Base-by-base conservation (phyloP, 1,140 invertebrate genomes). In the Lordiphosa stackelbergi region DNA sequence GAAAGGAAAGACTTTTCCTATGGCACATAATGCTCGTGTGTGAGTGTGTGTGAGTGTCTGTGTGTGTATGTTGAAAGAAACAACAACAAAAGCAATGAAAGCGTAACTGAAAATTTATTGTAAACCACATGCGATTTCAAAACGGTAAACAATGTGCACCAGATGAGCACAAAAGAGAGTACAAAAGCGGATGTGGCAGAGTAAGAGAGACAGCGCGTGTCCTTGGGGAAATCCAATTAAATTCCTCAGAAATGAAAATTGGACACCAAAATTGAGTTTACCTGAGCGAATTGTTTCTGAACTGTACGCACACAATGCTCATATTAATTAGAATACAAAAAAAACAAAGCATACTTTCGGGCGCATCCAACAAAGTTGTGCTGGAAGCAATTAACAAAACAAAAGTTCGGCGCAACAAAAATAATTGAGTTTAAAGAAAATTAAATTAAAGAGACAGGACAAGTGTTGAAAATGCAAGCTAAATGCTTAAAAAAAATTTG, bases 101-200 rank as follows among this genome's bases (percentile, higher is more conserved):
- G 47, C 54, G 63, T 53, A 75, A 74, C 72, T 66, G 66, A 53
- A 74, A 70, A 75, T 70, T 74, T 74, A 70, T 74, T 74, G 66
- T 74, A 65, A 70, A 45, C 72, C 72, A 75, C 61, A 73, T 75
- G 53, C 66, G 43, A 74, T 70, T 74, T 58, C 53, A 61, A 75
- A 74, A 62, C 40, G 66, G 61, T 73, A 70, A 74, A 71, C 72
- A 74, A 74, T 70, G 53, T 66, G 52, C 55, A 64, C 19, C 34
- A 42, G 40, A 34, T 38, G 47, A 40, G 40, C 7, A 31, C 5
- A 48, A n/a, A 24, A 38, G 22, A 10, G 12, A 34, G 7, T n/a
- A 13, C 34, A 35, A 40, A 36, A 11, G 22, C 28, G 11, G 3
- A 24, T 9, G 8, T 1, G 6, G 49, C 11, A 37, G 13, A 37